A percentile compares a stretch with the other conserved stretches of the same genome.
Conservation (phyloP, 2,797 vertebrate species). For the Heteromormyrus szaboi region DNA sequence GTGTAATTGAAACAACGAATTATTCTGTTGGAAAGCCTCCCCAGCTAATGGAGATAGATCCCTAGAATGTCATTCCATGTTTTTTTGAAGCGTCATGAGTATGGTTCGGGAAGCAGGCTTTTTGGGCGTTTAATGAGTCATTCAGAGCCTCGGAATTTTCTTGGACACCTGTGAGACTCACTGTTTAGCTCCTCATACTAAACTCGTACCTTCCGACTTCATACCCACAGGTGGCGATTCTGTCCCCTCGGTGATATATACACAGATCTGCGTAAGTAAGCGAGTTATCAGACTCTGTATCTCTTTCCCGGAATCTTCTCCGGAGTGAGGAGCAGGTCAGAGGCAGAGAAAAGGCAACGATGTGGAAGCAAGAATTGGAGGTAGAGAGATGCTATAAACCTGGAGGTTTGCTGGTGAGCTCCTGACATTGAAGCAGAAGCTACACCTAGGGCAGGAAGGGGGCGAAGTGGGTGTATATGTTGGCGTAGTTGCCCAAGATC, state of each 20-base stretch:
- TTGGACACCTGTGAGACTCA: not conserved
- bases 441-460: not conserved
- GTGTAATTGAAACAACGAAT: conserved; percentile 1
- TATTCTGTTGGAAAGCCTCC: not conserved
- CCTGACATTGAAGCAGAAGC: not conserved
- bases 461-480: not conserved
- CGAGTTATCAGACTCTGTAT: not conserved
- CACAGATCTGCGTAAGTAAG: not conserved
- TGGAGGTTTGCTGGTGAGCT: not conserved
- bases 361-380: not conserved
- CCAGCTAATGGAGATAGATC: not conserved
- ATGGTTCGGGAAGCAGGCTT: not conserved
- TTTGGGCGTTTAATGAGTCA: not conserved
- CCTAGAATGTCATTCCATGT: not conserved
- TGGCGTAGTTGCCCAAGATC: not conserved
- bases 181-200: not conserved
- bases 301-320: not conserved
- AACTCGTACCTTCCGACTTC: not conserved
- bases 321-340: not conserved
- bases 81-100: not conserved
- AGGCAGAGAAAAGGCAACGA: not conserved
- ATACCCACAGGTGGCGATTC: not conserved
- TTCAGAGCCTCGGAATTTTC: not conserved
- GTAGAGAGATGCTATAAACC: not conserved
- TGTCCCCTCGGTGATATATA: not conserved